phyloP scores from a whole-genome alignment of 2,888 invertebrate species.

The Thelaira solivaga region DNA sequence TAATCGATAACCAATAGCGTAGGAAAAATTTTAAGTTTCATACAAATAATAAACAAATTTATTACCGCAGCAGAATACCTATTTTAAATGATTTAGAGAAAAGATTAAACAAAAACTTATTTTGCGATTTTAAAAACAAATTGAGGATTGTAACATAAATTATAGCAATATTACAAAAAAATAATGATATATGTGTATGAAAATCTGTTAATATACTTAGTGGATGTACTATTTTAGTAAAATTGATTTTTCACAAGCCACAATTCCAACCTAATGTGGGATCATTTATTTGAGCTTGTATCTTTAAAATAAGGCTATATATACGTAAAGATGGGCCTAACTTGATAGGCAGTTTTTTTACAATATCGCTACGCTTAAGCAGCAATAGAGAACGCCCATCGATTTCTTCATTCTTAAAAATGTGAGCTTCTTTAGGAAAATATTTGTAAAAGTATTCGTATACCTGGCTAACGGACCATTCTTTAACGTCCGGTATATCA shows the following conservation, averaged over 20 bases:
- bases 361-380: constrained; percentile 89
- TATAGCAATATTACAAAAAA: background rate
- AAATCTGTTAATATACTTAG: constrained; percentile 18
- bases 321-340: constrained; percentile 93
- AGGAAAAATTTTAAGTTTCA: too few species aligned
- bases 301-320: constrained; percentile 87
- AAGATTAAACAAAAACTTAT: too few species aligned
- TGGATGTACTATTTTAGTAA: constrained; percentile 19
- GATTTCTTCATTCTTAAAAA: constrained; percentile 92
- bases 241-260: constrained; percentile 55
- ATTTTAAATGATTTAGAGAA: too few species aligned
- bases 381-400: constrained; percentile 92
- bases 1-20: too few species aligned
- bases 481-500: constrained; percentile 67
- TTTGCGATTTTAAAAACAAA: too few species aligned
- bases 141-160: too few species aligned
- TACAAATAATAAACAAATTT: too few species aligned
- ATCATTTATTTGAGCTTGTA: constrained; percentile 88
- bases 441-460: constrained; percentile 82
- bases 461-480: constrained; percentile 90
- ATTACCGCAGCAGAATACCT: too few species aligned
- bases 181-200: too few species aligned
- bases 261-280: constrained; percentile 71
- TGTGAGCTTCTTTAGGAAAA: constrained; percentile 82
- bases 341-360: constrained; percentile 87